Conservation (phyloP, 2,113 vertebrate species). For the Gracilinanus agilis region DNA sequence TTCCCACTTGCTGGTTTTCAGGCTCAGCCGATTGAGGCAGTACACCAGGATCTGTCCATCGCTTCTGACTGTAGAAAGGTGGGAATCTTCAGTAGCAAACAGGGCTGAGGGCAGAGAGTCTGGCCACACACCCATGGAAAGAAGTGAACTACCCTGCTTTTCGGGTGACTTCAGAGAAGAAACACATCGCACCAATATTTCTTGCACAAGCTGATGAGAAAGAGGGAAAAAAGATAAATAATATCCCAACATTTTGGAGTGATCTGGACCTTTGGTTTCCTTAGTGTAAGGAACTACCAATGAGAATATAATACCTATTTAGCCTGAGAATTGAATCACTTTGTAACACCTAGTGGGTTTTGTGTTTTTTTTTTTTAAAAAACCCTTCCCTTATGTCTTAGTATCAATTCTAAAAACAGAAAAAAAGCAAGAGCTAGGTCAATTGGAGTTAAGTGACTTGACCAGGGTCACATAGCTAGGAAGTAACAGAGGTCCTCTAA, state of each 20-base stretch:
- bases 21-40: conserved; percentile 92
- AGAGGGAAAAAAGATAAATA: conserved; percentile 20
- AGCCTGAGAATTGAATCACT: neutral
- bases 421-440: no score
- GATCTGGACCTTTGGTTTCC: neutral
- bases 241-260: neutral
- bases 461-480: no score
- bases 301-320: neutral
- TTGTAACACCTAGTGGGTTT: neutral
- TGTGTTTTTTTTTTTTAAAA: no score
- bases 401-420: no score
- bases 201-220: conserved; percentile 87
- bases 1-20: conserved; percentile 89
- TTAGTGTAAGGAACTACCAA: neutral
- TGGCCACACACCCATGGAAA: conserved; percentile 94
- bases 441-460: no score
- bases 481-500: no score
- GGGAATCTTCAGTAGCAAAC: conserved; percentile 92
- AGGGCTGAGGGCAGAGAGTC: conserved; percentile 91
- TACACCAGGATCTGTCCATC: conserved; percentile 94
- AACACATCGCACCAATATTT: conserved; percentile 89
- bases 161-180: conserved; percentile 85
- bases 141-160: conserved; percentile 88
- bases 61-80: conserved; percentile 89
- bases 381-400: no score